Conservation (phyloP, 2,888 invertebrate species). For the Pachymerium ferrugineum region DNA sequence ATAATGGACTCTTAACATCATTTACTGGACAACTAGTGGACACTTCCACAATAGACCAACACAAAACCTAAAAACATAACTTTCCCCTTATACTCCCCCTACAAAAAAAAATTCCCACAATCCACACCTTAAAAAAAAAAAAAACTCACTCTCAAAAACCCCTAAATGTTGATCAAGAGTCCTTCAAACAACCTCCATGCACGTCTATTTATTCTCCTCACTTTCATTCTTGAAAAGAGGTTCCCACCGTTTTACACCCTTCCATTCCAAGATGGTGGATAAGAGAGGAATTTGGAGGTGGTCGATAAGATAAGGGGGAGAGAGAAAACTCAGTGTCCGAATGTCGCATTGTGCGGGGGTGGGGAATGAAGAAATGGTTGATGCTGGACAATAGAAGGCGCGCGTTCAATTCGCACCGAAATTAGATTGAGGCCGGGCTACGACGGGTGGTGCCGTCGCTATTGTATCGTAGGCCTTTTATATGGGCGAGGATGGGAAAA, state of each 20-base stretch:
- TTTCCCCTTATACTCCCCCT: too few species aligned
- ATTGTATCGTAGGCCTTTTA: too few species aligned
- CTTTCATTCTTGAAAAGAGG: neutral
- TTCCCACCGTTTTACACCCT: neutral
- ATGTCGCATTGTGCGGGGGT: constrained; percentile 8
- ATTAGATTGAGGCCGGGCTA: neutral
- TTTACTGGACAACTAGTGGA: neutral
- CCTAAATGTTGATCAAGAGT: neutral
- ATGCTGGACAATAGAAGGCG: constrained; percentile 3
- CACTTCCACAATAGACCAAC: neutral
- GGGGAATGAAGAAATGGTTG: neutral
- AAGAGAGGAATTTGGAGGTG: neutral
- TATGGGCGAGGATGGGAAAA: neutral
- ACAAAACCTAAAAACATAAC: too few species aligned
- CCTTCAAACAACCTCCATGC: neutral
- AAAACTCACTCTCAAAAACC: neutral
- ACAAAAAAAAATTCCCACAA: too few species aligned
- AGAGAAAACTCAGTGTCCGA: neutral
- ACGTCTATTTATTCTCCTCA: constrained; percentile 1
- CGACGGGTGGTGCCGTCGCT: neutral
- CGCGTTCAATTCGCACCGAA: constrained; percentile 13
- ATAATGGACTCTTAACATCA: neutral
- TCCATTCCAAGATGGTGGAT: neutral
- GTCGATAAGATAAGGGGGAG: neutral
- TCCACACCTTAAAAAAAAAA: too few species aligned